phyloP scores from a whole-genome alignment of 2,888 invertebrate genomes.

The Cecidostiba fungosa region DNA sequence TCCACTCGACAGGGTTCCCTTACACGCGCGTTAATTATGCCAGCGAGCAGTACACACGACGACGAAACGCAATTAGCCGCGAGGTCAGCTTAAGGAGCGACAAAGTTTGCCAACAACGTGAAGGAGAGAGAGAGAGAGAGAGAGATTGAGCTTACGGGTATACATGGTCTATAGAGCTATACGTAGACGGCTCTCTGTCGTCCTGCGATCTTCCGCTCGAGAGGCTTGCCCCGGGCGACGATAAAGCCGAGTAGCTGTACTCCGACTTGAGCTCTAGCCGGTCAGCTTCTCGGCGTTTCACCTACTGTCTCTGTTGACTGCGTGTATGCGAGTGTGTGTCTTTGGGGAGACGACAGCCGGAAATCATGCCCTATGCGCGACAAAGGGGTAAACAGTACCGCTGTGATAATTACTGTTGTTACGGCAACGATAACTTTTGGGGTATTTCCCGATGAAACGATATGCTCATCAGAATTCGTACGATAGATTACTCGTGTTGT shows the following conservation, averaged over 20 bases:
- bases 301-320: background rate
- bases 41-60: background rate
- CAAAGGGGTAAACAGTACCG: constrained; percentile 9
- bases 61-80: constrained; percentile 48
- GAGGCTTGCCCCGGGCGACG: constrained; percentile 45
- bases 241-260: constrained; percentile 28
- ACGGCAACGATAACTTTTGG: background rate
- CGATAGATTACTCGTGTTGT: background rate
- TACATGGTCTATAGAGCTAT: background rate
- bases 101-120: background rate
- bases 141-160: constrained; percentile 14
- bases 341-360: constrained; percentile 28
- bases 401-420: background rate
- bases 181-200: background rate
- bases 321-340: background rate
- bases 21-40: constrained; percentile 46
- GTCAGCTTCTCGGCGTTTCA: constrained; percentile 5
- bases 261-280: background rate
- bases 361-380: constrained; percentile 23
- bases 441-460: background rate
- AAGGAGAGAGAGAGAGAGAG: background rate
- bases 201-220: constrained; percentile 58
- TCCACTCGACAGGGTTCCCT: background rate
- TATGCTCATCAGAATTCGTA: background rate
- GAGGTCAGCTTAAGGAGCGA: constrained; percentile 35